Evolutionary conservation across 2,113 vertebrate species (phyloP).

Genomic region (Siniperca chuatsi): DNA sequence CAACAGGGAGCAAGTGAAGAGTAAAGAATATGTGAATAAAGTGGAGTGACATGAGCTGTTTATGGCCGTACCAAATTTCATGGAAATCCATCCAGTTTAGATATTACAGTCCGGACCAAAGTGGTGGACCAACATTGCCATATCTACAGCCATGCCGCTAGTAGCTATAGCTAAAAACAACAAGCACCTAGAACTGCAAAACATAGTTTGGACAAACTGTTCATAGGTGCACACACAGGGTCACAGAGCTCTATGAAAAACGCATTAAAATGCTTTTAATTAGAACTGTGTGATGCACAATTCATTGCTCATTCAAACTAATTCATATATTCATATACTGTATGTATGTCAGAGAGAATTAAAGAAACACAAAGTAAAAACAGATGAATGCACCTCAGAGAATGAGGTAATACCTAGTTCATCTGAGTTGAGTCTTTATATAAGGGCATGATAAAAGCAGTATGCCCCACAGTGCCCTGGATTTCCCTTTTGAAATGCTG

Average conservation of each 20-base stretch:
- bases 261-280: not conserved
- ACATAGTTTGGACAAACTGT: not conserved
- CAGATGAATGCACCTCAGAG: constrained; percentile 5
- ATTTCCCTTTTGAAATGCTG: constrained; percentile 74
- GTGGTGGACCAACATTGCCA: not conserved
- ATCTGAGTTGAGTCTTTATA: constrained; percentile 45
- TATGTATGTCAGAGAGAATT: not conserved
- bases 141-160: not conserved
- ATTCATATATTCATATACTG: not conserved
- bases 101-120: not conserved
- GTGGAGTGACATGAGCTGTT: not conserved
- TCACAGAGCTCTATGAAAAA: not conserved
- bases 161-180: not conserved
- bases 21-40: not conserved
- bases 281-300: not conserved
- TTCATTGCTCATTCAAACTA: not conserved
- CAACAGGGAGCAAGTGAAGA: not conserved
- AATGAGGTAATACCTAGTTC: constrained; percentile 44
- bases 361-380: not conserved
- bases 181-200: not conserved
- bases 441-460: constrained; percentile 38
- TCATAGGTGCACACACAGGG: not conserved
- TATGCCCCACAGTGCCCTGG: constrained; percentile 54
- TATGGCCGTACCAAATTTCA: too few species aligned
- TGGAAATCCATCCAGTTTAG: too few species aligned